These are phyloP conservation scores for Bemisia tabaci DNA, from an alignment of 1,140 invertebrate species.

Conservation along the genomic window DNA sequence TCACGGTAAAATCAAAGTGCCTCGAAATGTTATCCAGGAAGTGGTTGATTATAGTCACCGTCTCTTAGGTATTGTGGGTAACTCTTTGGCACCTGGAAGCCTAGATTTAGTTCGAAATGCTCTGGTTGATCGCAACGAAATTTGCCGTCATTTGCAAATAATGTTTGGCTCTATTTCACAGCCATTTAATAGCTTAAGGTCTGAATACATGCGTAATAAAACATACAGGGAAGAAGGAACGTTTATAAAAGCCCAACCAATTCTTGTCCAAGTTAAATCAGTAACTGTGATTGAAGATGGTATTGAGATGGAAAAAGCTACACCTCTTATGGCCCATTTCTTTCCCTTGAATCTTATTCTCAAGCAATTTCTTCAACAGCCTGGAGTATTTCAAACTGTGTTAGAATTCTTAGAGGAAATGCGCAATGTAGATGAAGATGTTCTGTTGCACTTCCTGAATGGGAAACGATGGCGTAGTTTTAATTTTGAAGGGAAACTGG, in stretches of 20 bases:
- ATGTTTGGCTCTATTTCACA: background rate
- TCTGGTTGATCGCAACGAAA: too few species aligned
- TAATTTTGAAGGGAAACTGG: conserved; percentile 2
- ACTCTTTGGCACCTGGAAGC: too few species aligned
- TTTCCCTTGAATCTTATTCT: conserved; percentile 16
- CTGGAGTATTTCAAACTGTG: conserved; percentile 10
- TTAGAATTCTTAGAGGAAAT: conserved; percentile 8
- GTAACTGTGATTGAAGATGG: conserved; percentile 10
- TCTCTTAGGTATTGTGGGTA: too few species aligned
- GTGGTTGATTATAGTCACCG: too few species aligned
- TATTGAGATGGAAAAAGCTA: background rate
- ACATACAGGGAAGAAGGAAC: conserved; percentile 7
- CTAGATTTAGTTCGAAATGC: too few species aligned
- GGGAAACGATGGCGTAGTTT: background rate
- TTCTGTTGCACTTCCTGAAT: conserved; percentile 7
- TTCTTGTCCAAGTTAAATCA: conserved; percentile 11
- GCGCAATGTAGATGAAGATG: conserved; percentile 11
- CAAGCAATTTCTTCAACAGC: conserved; percentile 16
- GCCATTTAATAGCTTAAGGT: conserved; percentile 11
- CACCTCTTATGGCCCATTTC: conserved; percentile 11
- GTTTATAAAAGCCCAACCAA: conserved; percentile 11
- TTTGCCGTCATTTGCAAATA: too few species aligned
- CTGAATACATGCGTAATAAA: conserved; percentile 14
- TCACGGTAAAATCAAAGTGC: too few species aligned
- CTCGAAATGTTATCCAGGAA: too few species aligned